Conservation (phyloP, 64 coral and sea anemone genomes). For the Orbicella faveolata region DNA sequence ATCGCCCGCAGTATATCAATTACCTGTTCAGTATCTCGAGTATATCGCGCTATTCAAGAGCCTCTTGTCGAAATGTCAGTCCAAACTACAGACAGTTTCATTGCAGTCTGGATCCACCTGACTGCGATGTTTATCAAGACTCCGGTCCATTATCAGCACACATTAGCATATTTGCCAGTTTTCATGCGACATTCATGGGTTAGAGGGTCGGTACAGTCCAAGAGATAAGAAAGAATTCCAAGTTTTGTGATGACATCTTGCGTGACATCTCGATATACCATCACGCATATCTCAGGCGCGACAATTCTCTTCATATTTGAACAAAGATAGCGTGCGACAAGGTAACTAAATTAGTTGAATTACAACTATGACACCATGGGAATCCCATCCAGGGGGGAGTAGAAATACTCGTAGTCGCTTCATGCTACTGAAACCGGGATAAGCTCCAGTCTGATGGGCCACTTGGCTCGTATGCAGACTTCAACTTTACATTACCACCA, state of each 20-base stretch:
- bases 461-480: too few relatives aligned
- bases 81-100: background rate
- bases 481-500: too few relatives aligned
- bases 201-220: background rate
- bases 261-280: background rate
- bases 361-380: too few relatives aligned
- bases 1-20: background rate
- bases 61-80: background rate
- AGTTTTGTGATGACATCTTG: background rate
- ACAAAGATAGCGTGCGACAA: background rate
- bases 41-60: slow-evolving; percentile 3
- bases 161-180: background rate
- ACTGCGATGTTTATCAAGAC: background rate
- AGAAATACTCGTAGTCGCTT: too few relatives aligned
- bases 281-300: too few relatives aligned
- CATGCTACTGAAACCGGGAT: too few relatives aligned
- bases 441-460: too few relatives aligned
- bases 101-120: background rate
- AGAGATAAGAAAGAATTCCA: background rate
- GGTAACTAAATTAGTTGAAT: background rate
- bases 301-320: too few relatives aligned
- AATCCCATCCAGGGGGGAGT: too few relatives aligned
- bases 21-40: slow-evolving; percentile 1
- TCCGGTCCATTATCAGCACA: background rate
- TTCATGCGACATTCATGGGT: background rate